Evolutionary conservation across 2,888 invertebrate species (phyloP).

Genomic region (Cancer borealis): DNA sequence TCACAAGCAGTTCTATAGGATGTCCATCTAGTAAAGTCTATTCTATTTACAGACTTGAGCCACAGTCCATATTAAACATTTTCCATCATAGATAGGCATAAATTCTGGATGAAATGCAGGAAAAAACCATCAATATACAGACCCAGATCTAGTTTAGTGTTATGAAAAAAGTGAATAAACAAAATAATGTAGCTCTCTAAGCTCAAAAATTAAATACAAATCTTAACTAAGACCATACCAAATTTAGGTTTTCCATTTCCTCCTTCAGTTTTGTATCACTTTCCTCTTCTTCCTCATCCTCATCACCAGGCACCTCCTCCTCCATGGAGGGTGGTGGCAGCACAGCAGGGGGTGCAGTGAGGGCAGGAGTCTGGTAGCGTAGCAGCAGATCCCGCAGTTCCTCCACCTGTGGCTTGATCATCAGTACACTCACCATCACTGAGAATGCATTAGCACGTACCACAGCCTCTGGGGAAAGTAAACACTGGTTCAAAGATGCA

Average conservation of each 20-base stretch:
- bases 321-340: conserved; percentile 61
- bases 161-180: neutral
- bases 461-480: conserved; percentile 69
- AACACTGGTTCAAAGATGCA: neutral
- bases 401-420: conserved; percentile 75
- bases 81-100: no score
- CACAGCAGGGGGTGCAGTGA: conserved; percentile 52
- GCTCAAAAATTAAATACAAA: neutral
- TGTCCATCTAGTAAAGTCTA: no score
- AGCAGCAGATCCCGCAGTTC: conserved; percentile 72
- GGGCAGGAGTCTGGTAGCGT: conserved; percentile 66
- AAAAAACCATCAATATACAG: no score
- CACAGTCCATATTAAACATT: no score
- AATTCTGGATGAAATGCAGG: no score
- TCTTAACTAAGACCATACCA: conserved; percentile 23
- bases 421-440: conserved; percentile 75
- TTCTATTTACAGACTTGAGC: no score
- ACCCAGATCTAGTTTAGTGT: neutral
- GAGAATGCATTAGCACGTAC: conserved; percentile 77
- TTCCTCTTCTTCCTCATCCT: conserved; percentile 56
- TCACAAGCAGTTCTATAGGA: no score
- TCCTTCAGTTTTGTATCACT: conserved; percentile 45
- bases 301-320: conserved; percentile 73
- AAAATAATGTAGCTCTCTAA: no score
- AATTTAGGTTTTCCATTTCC: conserved; percentile 54